phyloP scores from a whole-genome alignment of 2,113 vertebrate genomes.

The Nycticebus coucang region DNA sequence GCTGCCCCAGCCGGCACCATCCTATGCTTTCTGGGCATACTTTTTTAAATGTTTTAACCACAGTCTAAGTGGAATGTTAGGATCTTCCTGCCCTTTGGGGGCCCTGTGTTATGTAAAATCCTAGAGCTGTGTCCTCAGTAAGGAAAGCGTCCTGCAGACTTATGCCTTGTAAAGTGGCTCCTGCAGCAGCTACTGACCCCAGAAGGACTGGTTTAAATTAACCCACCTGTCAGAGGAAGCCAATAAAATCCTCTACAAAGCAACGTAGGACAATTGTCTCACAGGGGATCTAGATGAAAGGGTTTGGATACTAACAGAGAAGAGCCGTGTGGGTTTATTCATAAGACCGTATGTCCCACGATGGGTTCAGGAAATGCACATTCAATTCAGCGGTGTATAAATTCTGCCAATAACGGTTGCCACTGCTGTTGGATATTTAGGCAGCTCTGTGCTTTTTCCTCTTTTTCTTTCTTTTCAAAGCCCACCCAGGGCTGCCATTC shows the following conservation, averaged over 20 bases:
- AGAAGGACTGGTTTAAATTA: not conserved
- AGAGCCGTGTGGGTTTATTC: rapidly evolving
- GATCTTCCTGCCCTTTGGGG: rapidly evolving
- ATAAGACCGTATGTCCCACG: rapidly evolving
- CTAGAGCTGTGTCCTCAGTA: rapidly evolving
- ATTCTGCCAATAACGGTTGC: too few relatives aligned
- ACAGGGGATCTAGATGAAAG: rapidly evolving
- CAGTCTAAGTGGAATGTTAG: rapidly evolving
- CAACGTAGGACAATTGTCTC: not conserved
- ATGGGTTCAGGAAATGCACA: rapidly evolving
- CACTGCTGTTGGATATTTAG: too few relatives aligned
- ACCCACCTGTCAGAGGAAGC: not conserved
- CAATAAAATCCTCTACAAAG: not conserved
- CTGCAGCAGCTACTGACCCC: rapidly evolving
- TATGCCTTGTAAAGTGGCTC: not conserved
- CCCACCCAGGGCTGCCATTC: not conserved
- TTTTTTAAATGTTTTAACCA: not conserved
- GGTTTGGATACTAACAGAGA: rapidly evolving
- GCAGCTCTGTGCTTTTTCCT: rapidly evolving
- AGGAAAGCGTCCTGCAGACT: rapidly evolving
- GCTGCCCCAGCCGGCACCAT: too few relatives aligned
- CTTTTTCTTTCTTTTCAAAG: not conserved
- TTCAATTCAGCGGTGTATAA: rapidly evolving
- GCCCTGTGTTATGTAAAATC: not conserved
- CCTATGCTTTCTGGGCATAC: not conserved